phyloP scores from a whole-genome alignment of 2,113 vertebrate species.

The Asarcornis scutulata region DNA sequence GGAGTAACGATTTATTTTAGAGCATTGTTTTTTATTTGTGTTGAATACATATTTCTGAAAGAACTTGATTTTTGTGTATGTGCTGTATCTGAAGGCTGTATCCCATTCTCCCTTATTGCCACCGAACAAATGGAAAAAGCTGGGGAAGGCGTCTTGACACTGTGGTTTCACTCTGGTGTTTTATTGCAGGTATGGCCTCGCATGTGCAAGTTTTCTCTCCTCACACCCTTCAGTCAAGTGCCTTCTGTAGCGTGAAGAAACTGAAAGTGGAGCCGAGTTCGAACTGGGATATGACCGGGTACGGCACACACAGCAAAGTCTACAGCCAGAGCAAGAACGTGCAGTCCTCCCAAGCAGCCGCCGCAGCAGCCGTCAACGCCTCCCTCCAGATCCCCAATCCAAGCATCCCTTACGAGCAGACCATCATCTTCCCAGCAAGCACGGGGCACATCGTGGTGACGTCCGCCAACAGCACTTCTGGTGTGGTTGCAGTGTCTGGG shows the following conservation, averaged over 20 bases:
- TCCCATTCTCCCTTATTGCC: slow-evolving; percentile 4
- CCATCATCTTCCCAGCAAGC: slow-evolving; percentile 94
- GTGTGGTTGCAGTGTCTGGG: slow-evolving; percentile 80
- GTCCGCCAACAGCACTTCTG: slow-evolving; percentile 91
- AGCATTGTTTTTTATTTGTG: neutral
- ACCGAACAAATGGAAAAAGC: neutral
- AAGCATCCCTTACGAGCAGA: slow-evolving; percentile 94
- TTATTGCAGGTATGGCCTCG: slow-evolving; percentile 94
- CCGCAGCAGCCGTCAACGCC: slow-evolving; percentile 88
- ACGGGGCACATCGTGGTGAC: slow-evolving; percentile 93
- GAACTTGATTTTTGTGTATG: neutral
- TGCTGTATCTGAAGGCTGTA: neutral
- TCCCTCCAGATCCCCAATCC: slow-evolving; percentile 90
- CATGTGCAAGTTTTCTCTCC: slow-evolving; percentile 98
- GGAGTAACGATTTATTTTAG: neutral
- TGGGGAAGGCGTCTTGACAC: slow-evolving; percentile 13
- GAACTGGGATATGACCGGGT: slow-evolving; percentile 99
- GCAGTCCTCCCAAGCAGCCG: slow-evolving; percentile 86
- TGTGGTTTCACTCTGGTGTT: slow-evolving; percentile 54
- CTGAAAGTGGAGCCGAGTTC: slow-evolving; percentile 97
- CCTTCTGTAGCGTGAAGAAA: slow-evolving; percentile 99
- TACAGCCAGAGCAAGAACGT: slow-evolving; percentile 94
- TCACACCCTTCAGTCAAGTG: slow-evolving; percentile 97
- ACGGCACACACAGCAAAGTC: slow-evolving; percentile 96
- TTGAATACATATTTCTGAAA: neutral